These are phyloP conservation scores for Drosophila yooni DNA, from an alignment of 2,888 invertebrate species.

Conservation along the genomic window DNA sequence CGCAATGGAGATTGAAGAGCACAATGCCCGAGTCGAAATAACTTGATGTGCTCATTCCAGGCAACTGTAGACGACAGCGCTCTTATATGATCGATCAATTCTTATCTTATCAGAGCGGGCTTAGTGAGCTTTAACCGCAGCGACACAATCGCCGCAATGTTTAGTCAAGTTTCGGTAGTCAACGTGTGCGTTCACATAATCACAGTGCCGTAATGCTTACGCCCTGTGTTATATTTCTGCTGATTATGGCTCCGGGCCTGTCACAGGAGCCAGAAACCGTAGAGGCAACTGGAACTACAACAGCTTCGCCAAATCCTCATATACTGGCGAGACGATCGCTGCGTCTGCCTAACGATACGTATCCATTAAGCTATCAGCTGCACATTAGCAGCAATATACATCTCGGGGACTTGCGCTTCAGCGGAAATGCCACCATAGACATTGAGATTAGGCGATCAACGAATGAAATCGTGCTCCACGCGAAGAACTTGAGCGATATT, in stretches of 20 bases:
- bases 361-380: conserved; percentile 86
- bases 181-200: conserved; percentile 54
- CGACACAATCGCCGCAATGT: conserved; percentile 23
- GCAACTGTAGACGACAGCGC: neutral
- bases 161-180: conserved; percentile 69
- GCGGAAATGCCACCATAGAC: conserved; percentile 81
- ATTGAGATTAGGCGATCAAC: conserved; percentile 74
- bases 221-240: conserved; percentile 29
- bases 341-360: conserved; percentile 86
- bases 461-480: conserved; percentile 82
- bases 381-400: conserved; percentile 80
- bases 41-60: neutral
- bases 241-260: conserved; percentile 38
- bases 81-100: conserved; percentile 52
- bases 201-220: conserved; percentile 46
- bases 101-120: conserved; percentile 67
- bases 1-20: conserved; percentile 36
- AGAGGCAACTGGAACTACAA: neutral
- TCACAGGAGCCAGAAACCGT: conserved; percentile 15
- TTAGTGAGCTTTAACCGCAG: conserved; percentile 47
- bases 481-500: conserved; percentile 73
- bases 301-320: conserved; percentile 7
- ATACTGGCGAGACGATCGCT: conserved; percentile 69
- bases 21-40: conserved; percentile 1
- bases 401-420: conserved; percentile 66